Conservation (phyloP, 1,140 invertebrate species). For the Procambarus clarkii region DNA sequence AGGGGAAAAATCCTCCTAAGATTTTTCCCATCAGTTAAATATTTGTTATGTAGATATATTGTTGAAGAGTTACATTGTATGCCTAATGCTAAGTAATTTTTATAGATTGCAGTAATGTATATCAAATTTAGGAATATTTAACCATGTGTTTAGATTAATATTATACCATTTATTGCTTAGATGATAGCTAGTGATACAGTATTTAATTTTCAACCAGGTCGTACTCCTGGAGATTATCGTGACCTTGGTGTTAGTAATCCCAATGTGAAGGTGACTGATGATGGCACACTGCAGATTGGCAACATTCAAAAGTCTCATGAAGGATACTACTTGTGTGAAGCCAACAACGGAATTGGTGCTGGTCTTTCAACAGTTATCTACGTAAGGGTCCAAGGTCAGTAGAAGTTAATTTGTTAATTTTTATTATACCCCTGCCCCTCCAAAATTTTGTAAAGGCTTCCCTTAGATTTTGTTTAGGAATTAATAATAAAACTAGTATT, state of each 20-base stretch:
- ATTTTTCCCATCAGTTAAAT: too few relatives aligned
- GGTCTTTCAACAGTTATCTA: conserved; percentile 94
- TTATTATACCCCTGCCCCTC: too few relatives aligned
- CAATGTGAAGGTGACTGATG: conserved; percentile 91
- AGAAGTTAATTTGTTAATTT: background rate
- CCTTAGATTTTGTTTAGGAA: too few relatives aligned
- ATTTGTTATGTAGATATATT: too few relatives aligned
- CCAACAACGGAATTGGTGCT: conserved; percentile 95
- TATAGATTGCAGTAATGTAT: too few relatives aligned
- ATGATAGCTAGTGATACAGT: background rate
- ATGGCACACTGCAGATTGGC: conserved; percentile 90
- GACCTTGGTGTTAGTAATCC: conserved; percentile 89
- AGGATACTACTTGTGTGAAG: conserved; percentile 96
- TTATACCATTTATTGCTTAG: background rate
- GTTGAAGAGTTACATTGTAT: too few relatives aligned
- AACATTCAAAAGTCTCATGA: conserved; percentile 94
- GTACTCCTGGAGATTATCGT: conserved; percentile 92
- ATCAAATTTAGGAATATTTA: background rate
- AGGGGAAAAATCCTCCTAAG: too few relatives aligned
- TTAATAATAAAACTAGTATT: too few relatives aligned
- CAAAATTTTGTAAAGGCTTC: too few relatives aligned
- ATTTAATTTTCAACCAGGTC: conserved; percentile 80
- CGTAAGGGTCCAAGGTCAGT: conserved; percentile 92
- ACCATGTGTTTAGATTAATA: background rate
- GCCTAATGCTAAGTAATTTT: too few relatives aligned